Conservation (phyloP, 2,888 invertebrate species). For the Aspidiotus destructor region DNA sequence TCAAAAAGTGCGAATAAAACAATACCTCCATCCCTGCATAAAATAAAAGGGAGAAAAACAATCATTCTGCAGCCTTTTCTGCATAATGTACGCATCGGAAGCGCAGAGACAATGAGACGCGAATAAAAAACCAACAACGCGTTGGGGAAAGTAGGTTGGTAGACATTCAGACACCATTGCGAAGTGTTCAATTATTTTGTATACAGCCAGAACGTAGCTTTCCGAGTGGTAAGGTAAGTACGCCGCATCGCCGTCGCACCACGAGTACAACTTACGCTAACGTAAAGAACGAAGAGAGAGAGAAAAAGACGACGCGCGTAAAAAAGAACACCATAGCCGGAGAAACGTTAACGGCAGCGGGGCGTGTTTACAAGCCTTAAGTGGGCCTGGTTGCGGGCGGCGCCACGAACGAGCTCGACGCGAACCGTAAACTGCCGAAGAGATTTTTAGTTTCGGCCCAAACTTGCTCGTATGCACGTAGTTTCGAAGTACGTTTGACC, state of each 20-base stretch:
- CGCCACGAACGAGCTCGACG: constrained; percentile 6
- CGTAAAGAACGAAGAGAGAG: not conserved
- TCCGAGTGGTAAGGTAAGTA: constrained; percentile 10
- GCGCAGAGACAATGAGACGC: too few species aligned
- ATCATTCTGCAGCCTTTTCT: too few species aligned
- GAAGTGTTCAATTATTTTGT: constrained; percentile 24
- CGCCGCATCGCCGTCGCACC: too few species aligned
- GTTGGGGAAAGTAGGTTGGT: constrained; percentile 21
- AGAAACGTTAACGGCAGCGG: not conserved
- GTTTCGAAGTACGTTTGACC: constrained; percentile 25
- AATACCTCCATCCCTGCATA: too few species aligned
- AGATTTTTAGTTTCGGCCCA: constrained; percentile 17
- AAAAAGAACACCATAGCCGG: constrained; percentile 13
- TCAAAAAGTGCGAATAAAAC: too few species aligned
- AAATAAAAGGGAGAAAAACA: too few species aligned
- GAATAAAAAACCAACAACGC: too few species aligned
- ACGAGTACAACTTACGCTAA: not conserved
- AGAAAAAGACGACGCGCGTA: constrained; percentile 7
- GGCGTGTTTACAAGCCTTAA: constrained; percentile 11
- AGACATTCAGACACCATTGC: constrained; percentile 32
- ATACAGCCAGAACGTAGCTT: constrained; percentile 1
- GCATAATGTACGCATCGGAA: too few species aligned
- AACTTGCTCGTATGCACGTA: constrained; percentile 13
- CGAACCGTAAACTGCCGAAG: not conserved
- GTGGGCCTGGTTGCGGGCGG: constrained; percentile 19